Evolutionary conservation across 2,797 vertebrate genomes (phyloP).

Genomic region (Lates japonicus): DNA sequence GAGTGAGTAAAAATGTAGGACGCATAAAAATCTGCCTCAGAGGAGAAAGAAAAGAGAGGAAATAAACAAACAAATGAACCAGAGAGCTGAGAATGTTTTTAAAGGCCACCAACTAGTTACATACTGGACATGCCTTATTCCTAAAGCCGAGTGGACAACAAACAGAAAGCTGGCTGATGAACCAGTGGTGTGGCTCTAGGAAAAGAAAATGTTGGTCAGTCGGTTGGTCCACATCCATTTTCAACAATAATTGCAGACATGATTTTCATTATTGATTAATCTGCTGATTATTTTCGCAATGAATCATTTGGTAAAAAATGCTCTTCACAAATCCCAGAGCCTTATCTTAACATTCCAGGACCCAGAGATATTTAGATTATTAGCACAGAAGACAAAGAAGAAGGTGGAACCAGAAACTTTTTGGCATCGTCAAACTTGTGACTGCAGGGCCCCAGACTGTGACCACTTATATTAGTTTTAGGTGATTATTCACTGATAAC

Average conservation of each 20-base stretch:
- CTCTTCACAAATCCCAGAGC: no score
- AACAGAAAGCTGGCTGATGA: conserved; percentile 28
- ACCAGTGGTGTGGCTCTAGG: neutral
- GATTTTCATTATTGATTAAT: neutral
- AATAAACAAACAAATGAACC: conserved; percentile 3
- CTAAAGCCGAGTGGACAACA: conserved; percentile 16
- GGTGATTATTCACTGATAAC: no score
- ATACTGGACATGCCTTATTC: conserved; percentile 24
- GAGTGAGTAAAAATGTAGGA: neutral
- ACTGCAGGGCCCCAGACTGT: no score
- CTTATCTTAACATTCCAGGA: neutral
- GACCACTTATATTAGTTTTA: no score
- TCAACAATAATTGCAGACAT: neutral
- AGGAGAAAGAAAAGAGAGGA: neutral
- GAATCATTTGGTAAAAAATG: neutral
- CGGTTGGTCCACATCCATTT: neutral
- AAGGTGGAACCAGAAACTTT: neutral
- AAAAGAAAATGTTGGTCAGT: neutral
- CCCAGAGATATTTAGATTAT: neutral
- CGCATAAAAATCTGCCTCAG: neutral
- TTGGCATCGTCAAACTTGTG: neutral
- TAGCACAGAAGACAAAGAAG: neutral
- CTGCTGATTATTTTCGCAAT: neutral
- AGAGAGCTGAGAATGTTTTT: conserved; percentile 31
- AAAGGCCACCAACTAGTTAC: conserved; percentile 42